These are phyloP conservation scores for Lamproptera curius DNA, from an alignment of 2,888 invertebrate genomes.

Conservation along the genomic window DNA sequence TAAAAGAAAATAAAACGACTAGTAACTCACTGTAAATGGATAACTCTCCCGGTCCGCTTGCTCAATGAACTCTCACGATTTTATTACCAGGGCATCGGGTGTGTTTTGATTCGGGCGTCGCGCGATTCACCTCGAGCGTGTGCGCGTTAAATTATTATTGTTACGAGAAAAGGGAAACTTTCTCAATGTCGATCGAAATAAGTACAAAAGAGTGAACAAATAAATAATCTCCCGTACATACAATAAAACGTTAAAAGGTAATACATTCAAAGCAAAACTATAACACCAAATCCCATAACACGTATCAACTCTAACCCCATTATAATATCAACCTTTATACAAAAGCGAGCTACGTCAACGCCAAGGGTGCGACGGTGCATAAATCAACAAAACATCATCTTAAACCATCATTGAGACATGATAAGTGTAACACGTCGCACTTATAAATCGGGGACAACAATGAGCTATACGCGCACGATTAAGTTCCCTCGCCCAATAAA, in stretches of 20 bases:
- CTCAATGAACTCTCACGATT: slow-evolving; percentile 58
- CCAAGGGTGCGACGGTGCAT: slow-evolving; percentile 30
- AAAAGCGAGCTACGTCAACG: slow-evolving; percentile 12
- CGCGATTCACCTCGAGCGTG: neutral
- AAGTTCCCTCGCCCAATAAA: slow-evolving; percentile 65
- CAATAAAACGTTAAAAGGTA: no score
- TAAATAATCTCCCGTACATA: neutral
- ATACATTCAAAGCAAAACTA: no score
- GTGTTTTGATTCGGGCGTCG: slow-evolving; percentile 26
- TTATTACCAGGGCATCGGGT: slow-evolving; percentile 42
- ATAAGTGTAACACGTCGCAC: slow-evolving; percentile 46
- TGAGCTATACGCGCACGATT: slow-evolving; percentile 63
- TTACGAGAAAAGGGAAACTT: neutral
- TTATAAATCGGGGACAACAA: slow-evolving; percentile 53
- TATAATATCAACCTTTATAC: slow-evolving; percentile 3
- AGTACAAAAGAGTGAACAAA: neutral
- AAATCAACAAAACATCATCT: slow-evolving; percentile 40
- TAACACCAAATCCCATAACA: no score
- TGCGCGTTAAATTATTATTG: no score
- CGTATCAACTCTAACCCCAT: neutral
- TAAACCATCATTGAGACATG: slow-evolving; percentile 49
- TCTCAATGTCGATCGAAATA: neutral
- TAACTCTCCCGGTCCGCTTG: slow-evolving; percentile 62
- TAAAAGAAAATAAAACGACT: slow-evolving; percentile 70
- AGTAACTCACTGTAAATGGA: slow-evolving; percentile 69